These are phyloP conservation scores for Euclidia mi DNA, from an alignment of 2,888 invertebrate species.

Conservation along the genomic window DNA sequence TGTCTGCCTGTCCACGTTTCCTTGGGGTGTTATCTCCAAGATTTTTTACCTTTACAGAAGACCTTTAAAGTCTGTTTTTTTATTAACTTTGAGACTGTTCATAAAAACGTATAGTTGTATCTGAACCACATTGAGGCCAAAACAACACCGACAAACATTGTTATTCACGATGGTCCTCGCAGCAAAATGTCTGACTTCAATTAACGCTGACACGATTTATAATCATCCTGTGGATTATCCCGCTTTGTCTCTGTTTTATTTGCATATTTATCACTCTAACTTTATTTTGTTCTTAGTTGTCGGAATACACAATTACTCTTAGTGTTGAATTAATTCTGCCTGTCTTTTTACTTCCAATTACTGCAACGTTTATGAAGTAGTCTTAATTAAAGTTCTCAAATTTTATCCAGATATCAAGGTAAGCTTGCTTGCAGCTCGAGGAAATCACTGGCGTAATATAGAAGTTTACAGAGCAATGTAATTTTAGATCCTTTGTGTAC, in stretches of 20 bases:
- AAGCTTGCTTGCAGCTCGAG: constrained; percentile 8
- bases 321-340: constrained; percentile 53
- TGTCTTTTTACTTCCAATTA: constrained; percentile 56
- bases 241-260: constrained; percentile 68
- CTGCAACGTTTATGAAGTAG: constrained; percentile 35
- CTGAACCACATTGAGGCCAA: constrained; percentile 41
- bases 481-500: not conserved
- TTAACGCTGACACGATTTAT: constrained; percentile 75
- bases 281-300: constrained; percentile 61
- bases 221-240: constrained; percentile 74
- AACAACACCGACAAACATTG: constrained; percentile 55
- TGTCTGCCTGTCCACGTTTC: too few species aligned
- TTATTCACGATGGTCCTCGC: constrained; percentile 61
- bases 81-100: too few species aligned
- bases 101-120: constrained; percentile 9
- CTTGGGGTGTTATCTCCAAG: too few species aligned
- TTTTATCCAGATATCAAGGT: constrained; percentile 29
- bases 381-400: constrained; percentile 44
- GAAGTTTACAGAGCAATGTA: too few species aligned
- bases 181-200: constrained; percentile 70
- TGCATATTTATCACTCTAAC: constrained; percentile 68
- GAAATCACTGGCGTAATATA: not conserved
- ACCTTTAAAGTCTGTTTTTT: too few species aligned
- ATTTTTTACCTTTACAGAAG: too few species aligned
- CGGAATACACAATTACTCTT: constrained; percentile 59